Evolutionary conservation across 1,140 invertebrate species (phyloP), one percentile per base, ranked within the genome.

Genomic region (Triops cancriformis): DNA sequence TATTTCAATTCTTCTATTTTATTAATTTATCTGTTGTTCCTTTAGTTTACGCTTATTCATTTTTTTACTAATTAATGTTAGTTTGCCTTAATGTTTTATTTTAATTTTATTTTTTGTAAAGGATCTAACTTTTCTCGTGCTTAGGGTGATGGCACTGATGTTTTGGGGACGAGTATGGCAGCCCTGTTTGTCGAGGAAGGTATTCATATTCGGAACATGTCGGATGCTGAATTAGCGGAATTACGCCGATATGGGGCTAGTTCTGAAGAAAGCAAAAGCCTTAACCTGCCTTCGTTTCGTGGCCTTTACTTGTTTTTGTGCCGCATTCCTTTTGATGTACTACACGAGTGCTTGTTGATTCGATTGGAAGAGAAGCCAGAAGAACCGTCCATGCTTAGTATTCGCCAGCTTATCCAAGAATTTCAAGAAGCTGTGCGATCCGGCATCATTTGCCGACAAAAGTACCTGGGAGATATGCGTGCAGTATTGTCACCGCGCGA

Each of bases 401-500:
- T 96, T 42, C 88, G 92, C 82, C 93, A 93, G 88, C 85, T 96
- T 72, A 95, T 96, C 85, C 89, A 91, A 81, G 95, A 96, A 85
- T 88, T 95, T 79, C 31, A 76, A 79, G 94, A 96, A 82, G 93
- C 93, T 10, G 83, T 96, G 51, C 89, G 89, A 81, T 90, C 94
- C 74, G 92, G 93, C 12, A 90, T 92, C 28, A 86, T 90, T 26
- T 90, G 94, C 84, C 89, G 93, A 18, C 88, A 92, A 79, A 89
- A 91, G 79, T 94, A 87, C 79, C 81, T 86, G 41, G 81, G 84
- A 9, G 90, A 94, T 84, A 89, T 92, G 27, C 85, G 87, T 18
- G 89, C 90, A 26, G 90, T 91, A 10, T 82, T 93, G 74, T 87
- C 87, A 6, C 64, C 28, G 23, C 79, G 84, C 87, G 64, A 80